Evolutionary conservation across 2,888 invertebrate species (phyloP), one percentile per base, ranked within the genome.

Genomic region (Seira ritae): DNA sequence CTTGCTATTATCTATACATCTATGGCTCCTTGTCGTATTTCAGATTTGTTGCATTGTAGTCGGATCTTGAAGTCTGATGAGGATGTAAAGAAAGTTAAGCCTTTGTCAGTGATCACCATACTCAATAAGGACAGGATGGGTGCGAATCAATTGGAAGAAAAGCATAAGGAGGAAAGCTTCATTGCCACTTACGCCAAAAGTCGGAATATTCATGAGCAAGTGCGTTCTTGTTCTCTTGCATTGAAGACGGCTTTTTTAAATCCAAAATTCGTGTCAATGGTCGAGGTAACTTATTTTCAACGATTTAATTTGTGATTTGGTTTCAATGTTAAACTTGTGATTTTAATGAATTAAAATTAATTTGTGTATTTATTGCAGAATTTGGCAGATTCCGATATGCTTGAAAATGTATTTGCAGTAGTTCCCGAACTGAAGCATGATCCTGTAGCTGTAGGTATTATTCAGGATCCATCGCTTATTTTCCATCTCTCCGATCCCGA

Each of bases 381-480:
- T 87, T 86, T 92, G 70, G 90, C 90, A 46, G 90, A 91, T 70
- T 92, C 92, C 23, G 92, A 93, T 78, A 91, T 92, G 12, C 90
- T 95, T 89, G 93, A 94, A 82, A 95, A 94, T 90, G 93, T 96
- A 15, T 92, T 95, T 71, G 93, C 94, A 65, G 93, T 94, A 24
- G 94, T 94, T 0, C 95, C 95, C 6, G 94, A 94, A 0, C 91
- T 96, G 12, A 92, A 92, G 0, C 93, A 94, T 46, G 95, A 96
- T 90, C 94, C 95, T 55, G 93, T 94, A 15, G 94, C 95, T 0
- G 91, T 95, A 37, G 95, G 95, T 0, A 94, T 96, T 87, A 92
- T 96, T 15, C 94, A 95, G 90, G 95, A 96, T 90, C 94, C 94
- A 19, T 95, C 95, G 89, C 91, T 96, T n/a, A 91, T 96, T 86